Percentiles rank a stretch among this genome's conserved stretches.
These are phyloP conservation scores for Zosterops hypoxanthus DNA, from an alignment of 2,113 vertebrate genomes.

Conservation along the genomic window DNA sequence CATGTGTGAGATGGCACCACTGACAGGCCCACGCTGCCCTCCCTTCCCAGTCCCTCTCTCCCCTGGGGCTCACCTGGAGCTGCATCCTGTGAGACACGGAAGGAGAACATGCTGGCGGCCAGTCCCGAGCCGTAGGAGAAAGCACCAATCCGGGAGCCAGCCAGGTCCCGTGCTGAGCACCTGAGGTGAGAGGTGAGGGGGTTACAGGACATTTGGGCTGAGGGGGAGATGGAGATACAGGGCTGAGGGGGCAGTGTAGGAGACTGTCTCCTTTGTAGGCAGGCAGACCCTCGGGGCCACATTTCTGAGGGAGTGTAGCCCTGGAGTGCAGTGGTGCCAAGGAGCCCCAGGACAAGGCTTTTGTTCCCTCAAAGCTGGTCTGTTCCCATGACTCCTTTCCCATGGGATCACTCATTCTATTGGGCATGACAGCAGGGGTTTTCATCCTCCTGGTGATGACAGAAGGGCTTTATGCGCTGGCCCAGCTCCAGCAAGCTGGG, in stretches of 20 bases:
- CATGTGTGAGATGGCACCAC: fast-evolving
- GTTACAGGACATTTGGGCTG: not conserved
- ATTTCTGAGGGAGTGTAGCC: not conserved
- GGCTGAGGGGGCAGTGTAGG: fast-evolving
- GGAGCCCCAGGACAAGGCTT: not conserved
- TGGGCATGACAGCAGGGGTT: not conserved
- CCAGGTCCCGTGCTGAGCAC: constrained; percentile 68
- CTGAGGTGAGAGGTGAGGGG: not conserved
- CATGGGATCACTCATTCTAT: not conserved
- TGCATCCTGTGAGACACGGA: constrained; percentile 62
- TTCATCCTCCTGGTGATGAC: not conserved
- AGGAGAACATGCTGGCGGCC: constrained; percentile 78
- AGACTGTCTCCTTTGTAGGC: not conserved
- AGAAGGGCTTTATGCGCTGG: not conserved
- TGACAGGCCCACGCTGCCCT: fast-evolving
- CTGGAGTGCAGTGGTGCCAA: not conserved
- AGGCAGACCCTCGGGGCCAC: not conserved
- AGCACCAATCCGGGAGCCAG: constrained; percentile 71
- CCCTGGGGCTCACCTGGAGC: constrained; percentile 48
- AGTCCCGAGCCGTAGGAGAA: constrained; percentile 81
- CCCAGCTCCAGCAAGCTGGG: not conserved
- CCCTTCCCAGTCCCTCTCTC: not conserved
- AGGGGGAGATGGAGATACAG: not conserved
- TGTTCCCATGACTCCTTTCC: not conserved
- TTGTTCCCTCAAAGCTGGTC: not conserved